These are phyloP conservation scores for Macaria liturata DNA, from an alignment of 2,888 invertebrate species.

Conservation along the genomic window DNA sequence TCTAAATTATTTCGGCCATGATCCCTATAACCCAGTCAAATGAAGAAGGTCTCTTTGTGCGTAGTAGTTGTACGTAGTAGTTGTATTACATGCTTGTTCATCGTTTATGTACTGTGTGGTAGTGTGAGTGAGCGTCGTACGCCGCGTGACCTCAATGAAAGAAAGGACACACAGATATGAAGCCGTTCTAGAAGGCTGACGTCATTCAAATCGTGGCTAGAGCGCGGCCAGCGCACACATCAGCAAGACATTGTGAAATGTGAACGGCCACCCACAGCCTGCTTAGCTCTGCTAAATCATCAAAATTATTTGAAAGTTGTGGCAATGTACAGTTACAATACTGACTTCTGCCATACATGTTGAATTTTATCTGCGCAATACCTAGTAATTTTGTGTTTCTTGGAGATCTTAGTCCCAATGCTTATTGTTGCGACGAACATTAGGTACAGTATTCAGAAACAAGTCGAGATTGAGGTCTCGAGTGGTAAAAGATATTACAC, in stretches of 20 bases:
- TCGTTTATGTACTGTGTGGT: slow-evolving; percentile 43
- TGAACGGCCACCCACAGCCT: slow-evolving; percentile 80
- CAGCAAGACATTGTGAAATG: slow-evolving; percentile 80
- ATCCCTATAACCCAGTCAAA: slow-evolving; percentile 51
- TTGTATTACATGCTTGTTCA: slow-evolving; percentile 29
- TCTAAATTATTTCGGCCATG: slow-evolving; percentile 21
- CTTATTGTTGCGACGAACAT: slow-evolving; percentile 74
- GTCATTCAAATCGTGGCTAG: slow-evolving; percentile 70
- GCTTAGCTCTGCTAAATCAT: slow-evolving; percentile 65
- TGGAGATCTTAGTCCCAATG: slow-evolving; percentile 73
- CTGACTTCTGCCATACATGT: slow-evolving; percentile 77
- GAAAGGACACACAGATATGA: slow-evolving; percentile 64
- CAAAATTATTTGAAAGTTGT: slow-evolving; percentile 76
- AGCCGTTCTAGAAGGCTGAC: slow-evolving; percentile 79
- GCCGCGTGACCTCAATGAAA: slow-evolving; percentile 74
- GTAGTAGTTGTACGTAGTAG: slow-evolving; percentile 34
- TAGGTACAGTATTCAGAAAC: slow-evolving; percentile 78
- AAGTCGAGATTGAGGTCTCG: slow-evolving; percentile 40
- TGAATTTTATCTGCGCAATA: slow-evolving; percentile 69
- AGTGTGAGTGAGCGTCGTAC: slow-evolving; percentile 72
- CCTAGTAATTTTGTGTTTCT: slow-evolving; percentile 64
- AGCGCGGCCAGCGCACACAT: slow-evolving; percentile 65
- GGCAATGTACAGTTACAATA: slow-evolving; percentile 77
- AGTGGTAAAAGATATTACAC: slow-evolving; percentile 37
- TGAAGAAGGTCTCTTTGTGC: slow-evolving; percentile 43